These are phyloP conservation scores for Agrotis ipsilon DNA, from an alignment of 2,888 invertebrate genomes.

Conservation along the genomic window DNA sequence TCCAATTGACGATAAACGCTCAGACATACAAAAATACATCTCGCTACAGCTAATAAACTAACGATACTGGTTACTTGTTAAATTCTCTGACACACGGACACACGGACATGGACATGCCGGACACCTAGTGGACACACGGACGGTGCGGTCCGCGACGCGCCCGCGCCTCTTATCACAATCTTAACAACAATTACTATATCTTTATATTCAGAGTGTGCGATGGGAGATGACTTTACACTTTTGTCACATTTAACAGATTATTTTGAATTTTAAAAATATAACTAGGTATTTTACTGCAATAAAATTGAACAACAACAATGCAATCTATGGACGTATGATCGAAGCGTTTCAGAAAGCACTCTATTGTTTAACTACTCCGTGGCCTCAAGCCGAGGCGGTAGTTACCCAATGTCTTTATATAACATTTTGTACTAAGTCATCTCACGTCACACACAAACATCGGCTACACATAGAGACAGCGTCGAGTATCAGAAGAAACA, in stretches of 20 bases:
- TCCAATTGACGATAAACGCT: conserved; percentile 82
- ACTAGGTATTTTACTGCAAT: not conserved
- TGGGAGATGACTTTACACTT: conserved; percentile 1
- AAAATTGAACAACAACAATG: conserved; percentile 29
- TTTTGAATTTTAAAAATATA: not conserved
- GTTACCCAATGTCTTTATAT: not conserved
- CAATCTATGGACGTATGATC: not conserved
- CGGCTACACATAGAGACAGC: conserved; percentile 56
- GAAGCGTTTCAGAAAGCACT: not conserved
- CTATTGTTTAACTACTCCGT: not conserved
- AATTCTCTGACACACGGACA: conserved; percentile 67
- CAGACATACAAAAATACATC: conserved; percentile 88
- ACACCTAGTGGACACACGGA: conserved; percentile 43
- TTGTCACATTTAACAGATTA: not conserved
- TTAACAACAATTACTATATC: conserved; percentile 80
- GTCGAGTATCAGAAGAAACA: conserved; percentile 57
- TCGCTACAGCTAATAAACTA: conserved; percentile 86
- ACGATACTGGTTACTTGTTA: conserved; percentile 68
- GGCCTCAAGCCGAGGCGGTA: not conserved
- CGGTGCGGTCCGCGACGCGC: conserved; percentile 70
- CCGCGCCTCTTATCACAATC: conserved; percentile 84
- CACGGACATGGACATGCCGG: conserved; percentile 30
- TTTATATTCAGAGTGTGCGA: conserved; percentile 51
- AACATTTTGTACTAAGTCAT: conserved; percentile 5
- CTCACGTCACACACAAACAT: conserved; percentile 35